phyloP scores from a whole-genome alignment of 2,113 vertebrate genomes.

The Apaloderma vittatum region DNA sequence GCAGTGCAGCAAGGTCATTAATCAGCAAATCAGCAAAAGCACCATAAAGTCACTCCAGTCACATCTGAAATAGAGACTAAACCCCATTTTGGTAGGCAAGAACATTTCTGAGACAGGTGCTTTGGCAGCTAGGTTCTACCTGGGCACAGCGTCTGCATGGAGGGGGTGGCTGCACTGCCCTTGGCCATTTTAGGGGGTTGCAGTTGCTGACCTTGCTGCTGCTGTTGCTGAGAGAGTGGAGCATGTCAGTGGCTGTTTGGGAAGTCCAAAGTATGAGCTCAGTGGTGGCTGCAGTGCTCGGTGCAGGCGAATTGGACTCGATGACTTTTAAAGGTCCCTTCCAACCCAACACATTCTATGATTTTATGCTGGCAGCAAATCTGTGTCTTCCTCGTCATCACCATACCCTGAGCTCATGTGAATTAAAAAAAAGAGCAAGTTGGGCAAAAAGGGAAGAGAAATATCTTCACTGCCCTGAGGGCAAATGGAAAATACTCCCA shows the following conservation, averaged over 20 bases:
- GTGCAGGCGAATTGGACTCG: too few species aligned
- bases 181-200: not conserved
- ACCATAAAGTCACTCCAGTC: not conserved
- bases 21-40: not conserved
- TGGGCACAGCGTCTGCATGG: rapidly evolving
- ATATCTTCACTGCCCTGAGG: not conserved
- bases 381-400: not conserved
- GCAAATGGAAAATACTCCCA: rapidly evolving
- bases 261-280: not conserved
- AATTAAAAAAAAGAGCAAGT: not conserved
- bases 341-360: too few species aligned
- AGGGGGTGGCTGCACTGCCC: not conserved
- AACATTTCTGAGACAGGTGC: not conserved
- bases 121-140: not conserved
- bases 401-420: rapidly evolving
- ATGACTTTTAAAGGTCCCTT: too few species aligned
- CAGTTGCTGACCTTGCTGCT: not conserved
- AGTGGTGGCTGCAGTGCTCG: not conserved
- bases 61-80: not conserved
- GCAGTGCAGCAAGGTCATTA: not conserved
- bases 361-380: not conserved
- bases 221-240: not conserved
- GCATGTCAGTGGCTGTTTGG: rapidly evolving
- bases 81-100: not conserved
- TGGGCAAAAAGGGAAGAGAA: not conserved